Conservation (phyloP, 2,113 vertebrate species). For the Chrysochloris asiatica region DNA sequence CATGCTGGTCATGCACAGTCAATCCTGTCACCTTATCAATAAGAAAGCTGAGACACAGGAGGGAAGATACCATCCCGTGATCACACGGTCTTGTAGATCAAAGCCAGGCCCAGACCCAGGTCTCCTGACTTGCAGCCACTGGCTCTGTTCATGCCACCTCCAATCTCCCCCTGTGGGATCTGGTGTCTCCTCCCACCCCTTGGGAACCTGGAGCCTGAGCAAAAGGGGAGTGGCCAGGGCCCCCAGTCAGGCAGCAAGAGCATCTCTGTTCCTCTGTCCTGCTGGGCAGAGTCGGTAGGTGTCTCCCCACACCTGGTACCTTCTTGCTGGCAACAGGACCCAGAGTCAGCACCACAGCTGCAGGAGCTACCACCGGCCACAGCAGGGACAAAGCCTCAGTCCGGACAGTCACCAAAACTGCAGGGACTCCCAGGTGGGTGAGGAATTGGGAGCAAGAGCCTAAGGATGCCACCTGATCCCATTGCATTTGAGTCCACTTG, state of each 20-base stretch:
- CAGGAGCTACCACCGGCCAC: neutral
- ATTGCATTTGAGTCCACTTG: neutral
- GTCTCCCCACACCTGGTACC: neutral
- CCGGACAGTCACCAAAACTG: neutral
- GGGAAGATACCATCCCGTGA: neutral
- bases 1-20: neutral
- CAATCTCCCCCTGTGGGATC: neutral
- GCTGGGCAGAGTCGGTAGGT: neutral
- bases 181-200: neutral
- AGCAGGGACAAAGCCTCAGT: neutral
- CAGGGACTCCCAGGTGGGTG: neutral
- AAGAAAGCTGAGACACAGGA: neutral
- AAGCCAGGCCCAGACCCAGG: neutral
- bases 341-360: neutral
- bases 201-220: neutral
- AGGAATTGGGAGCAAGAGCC: neutral
- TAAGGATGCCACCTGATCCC: neutral
- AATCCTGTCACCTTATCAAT: neutral
- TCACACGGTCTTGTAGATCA: neutral
- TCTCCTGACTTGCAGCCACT: neutral
- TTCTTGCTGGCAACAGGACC: neutral
- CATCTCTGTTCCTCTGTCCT: neutral
- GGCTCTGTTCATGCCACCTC: neutral
- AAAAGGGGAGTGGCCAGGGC: neutral
- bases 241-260: neutral